Conservation (phyloP, 92 coral and sea anemone genomes). For the Palythoa heliodiscus region DNA sequence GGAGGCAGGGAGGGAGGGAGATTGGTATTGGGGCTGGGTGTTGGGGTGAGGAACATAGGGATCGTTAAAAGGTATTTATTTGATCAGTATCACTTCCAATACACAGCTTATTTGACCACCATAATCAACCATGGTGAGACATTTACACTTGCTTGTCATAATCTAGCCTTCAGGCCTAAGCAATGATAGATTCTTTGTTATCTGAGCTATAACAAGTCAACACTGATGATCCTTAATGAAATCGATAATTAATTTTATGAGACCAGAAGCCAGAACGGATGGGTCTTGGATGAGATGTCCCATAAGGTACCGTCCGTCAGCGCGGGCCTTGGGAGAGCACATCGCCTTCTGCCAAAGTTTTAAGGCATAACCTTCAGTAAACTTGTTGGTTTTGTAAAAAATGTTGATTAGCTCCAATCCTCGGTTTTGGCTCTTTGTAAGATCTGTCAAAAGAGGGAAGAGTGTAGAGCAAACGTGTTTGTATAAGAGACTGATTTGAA, state of each 20-base stretch:
- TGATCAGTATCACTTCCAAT: too few relatives aligned
- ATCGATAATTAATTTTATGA: slow-evolving; percentile 60
- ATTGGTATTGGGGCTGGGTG: too few relatives aligned
- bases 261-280: slow-evolving; percentile 46
- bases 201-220: background rate
- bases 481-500: background rate
- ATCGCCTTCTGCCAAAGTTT: slow-evolving; percentile 74
- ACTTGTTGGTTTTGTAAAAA: slow-evolving; percentile 54
- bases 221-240: slow-evolving; percentile 63
- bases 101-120: too few relatives aligned
- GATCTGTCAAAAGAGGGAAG: slow-evolving; percentile 47
- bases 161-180: background rate
- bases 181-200: background rate
- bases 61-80: too few relatives aligned
- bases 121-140: too few relatives aligned
- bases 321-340: slow-evolving; percentile 81
- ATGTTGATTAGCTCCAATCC: slow-evolving; percentile 64
- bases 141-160: background rate
- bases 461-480: background rate
- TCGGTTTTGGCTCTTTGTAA: slow-evolving; percentile 61
- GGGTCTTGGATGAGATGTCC: slow-evolving; percentile 59
- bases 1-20: too few relatives aligned
- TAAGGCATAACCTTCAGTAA: slow-evolving; percentile 61
- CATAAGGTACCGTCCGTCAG: slow-evolving; percentile 70
- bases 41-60: too few relatives aligned